Evolutionary conservation across 2,888 invertebrate genomes (phyloP).

Genomic region (Acanthosepion lycidas): DNA sequence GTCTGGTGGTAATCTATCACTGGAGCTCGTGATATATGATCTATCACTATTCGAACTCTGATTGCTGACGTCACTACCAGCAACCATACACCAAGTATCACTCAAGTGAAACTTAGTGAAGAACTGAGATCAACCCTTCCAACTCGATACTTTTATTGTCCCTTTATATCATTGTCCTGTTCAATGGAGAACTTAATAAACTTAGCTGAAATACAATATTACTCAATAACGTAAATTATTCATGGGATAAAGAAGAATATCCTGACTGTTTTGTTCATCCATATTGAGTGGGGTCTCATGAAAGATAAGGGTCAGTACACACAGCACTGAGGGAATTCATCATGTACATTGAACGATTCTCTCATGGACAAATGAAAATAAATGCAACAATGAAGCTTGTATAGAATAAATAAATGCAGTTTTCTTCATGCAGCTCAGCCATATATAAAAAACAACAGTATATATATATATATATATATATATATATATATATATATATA

Average conservation of each 20-base stretch:
- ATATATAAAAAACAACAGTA: neutral
- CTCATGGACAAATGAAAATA: neutral
- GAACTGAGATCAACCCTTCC: neutral
- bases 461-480: slow-evolving; percentile 1
- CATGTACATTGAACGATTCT: neutral
- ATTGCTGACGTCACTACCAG: neutral
- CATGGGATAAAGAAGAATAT: neutral
- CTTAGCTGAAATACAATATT: slow-evolving; percentile 33
- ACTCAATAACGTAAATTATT: slow-evolving; percentile 33
- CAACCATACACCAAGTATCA: neutral
- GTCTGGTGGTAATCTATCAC: slow-evolving; percentile 33
- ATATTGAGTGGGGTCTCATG: neutral
- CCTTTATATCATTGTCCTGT: neutral
- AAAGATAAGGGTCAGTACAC: neutral
- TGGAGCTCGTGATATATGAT: neutral
- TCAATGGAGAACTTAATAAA: neutral
- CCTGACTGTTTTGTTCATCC: neutral
- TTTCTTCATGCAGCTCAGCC: neutral
- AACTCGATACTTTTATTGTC: neutral
- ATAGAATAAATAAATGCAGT: neutral
- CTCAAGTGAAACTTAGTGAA: neutral
- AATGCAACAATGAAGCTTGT: neutral
- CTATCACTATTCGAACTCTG: neutral
- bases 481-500: neutral
- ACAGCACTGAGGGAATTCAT: neutral